Evolutionary conservation across 2,888 invertebrate species (phyloP).

Genomic region (Conus canariensis): DNA sequence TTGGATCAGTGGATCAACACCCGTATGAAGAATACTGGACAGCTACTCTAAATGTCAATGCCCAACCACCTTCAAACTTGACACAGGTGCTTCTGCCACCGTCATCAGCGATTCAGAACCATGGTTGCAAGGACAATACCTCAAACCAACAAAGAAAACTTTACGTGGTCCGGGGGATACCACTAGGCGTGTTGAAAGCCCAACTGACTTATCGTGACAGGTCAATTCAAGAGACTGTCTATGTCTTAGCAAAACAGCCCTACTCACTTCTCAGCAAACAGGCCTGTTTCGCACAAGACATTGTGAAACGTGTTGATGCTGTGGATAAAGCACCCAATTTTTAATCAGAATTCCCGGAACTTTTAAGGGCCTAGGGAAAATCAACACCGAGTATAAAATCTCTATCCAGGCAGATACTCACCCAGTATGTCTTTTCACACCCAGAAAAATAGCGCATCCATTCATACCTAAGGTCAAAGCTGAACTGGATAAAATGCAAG

Average conservation of each 20-base stretch:
- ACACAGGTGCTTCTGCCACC: conserved; percentile 54
- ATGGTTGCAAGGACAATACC: neutral
- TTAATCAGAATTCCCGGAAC: neutral
- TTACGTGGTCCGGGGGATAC: neutral
- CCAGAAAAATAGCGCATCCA: conserved; percentile 70
- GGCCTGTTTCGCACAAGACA: conserved; percentile 18
- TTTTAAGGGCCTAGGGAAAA: conserved; percentile 38
- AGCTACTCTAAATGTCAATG: conserved; percentile 36
- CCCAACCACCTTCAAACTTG: conserved; percentile 50
- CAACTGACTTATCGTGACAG: neutral
- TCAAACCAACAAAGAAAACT: neutral
- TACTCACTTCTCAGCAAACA: neutral
- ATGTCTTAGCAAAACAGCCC: neutral
- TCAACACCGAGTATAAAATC: conserved; percentile 15
- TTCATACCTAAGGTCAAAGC: conserved; percentile 53
- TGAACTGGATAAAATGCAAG: neutral
- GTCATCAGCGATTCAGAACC: conserved; percentile 12
- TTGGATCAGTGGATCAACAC: neutral
- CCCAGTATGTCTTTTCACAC: conserved; percentile 61
- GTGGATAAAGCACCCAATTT: neutral
- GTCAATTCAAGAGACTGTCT: neutral
- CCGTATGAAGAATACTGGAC: conserved; percentile 4
- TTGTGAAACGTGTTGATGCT: neutral
- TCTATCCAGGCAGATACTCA: conserved; percentile 50
- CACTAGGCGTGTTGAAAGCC: neutral